phyloP scores from a whole-genome alignment of 2,888 invertebrate genomes.

The Campoplex nolae region DNA sequence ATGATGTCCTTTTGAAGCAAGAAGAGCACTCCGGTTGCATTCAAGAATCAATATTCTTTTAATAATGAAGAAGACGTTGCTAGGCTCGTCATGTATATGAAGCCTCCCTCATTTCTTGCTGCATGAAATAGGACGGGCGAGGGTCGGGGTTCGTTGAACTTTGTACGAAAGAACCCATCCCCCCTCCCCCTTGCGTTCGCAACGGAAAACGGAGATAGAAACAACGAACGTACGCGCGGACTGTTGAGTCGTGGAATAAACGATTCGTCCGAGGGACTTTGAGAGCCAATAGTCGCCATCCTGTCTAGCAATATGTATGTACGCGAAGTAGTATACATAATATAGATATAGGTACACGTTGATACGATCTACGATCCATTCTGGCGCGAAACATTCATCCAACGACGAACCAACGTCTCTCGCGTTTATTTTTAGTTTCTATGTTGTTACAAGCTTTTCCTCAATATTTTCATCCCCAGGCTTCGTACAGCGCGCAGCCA shows the following conservation, averaged over 20 bases:
- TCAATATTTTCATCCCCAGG: constrained; percentile 45
- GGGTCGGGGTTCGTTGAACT: constrained; percentile 68
- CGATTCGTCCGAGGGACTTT: constrained; percentile 40
- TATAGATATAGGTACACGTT: not conserved
- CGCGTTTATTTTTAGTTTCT: constrained; percentile 41
- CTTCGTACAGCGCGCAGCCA: not conserved
- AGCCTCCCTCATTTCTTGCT: constrained; percentile 17
- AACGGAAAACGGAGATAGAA: constrained; percentile 31
- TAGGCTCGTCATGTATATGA: constrained; percentile 16
- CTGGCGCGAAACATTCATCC: constrained; percentile 37
- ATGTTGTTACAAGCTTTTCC: constrained; percentile 40
- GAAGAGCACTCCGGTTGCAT: not conserved
- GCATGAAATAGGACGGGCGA: constrained; percentile 36
- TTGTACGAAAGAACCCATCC: constrained; percentile 52
- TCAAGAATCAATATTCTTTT: constrained; percentile 51
- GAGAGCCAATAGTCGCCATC: constrained; percentile 53
- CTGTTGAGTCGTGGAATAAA: constrained; percentile 28
- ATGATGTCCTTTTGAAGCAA: not conserved
- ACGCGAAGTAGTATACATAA: not conserved
- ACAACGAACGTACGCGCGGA: constrained; percentile 21
- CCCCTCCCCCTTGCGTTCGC: constrained; percentile 19
- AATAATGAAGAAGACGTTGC: constrained; percentile 55
- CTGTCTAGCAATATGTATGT: constrained; percentile 42
- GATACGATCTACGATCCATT: constrained; percentile 36
- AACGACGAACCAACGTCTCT: constrained; percentile 30